A percentile compares a stretch with the other conserved stretches of the same genome.
phyloP scores from a whole-genome alignment of 2,797 vertebrate species.

The Lepidocolaptes lacrymiger region DNA sequence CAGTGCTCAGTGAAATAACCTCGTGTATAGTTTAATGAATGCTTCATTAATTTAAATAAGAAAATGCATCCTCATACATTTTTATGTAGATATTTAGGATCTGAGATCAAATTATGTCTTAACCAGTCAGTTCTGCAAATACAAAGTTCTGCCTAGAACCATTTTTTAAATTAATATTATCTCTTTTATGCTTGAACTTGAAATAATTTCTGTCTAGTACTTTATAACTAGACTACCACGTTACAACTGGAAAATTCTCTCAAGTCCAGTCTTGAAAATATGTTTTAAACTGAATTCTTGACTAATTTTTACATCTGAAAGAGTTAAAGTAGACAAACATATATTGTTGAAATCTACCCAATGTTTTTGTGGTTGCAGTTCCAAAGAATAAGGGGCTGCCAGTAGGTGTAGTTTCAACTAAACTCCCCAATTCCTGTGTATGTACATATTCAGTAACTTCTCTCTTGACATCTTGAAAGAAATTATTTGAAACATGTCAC shows the following conservation, averaged over 20 bases:
- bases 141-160: not conserved
- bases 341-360: not conserved
- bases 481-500: not conserved
- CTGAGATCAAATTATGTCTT: not conserved
- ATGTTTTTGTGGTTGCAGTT: not conserved
- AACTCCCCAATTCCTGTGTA: fast-evolving
- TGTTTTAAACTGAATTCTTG: not conserved
- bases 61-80: not conserved
- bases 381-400: not conserved
- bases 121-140: not conserved
- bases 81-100: not conserved
- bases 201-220: not conserved
- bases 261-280: not conserved
- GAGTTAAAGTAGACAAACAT: not conserved
- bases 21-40: not conserved
- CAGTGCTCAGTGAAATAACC: not conserved
- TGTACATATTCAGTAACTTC: not conserved
- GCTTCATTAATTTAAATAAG: not conserved
- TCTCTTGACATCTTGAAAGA: not conserved
- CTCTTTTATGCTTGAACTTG: not conserved
- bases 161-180: not conserved
- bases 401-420: not conserved
- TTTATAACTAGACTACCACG: not conserved
- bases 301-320: not conserved
- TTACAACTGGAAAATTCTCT: not conserved